Evolutionary conservation across 92 coral and sea anemone species (phyloP), one percentile per base, ranked within the genome.

Genomic region (Palythoa caribaeorum): DNA sequence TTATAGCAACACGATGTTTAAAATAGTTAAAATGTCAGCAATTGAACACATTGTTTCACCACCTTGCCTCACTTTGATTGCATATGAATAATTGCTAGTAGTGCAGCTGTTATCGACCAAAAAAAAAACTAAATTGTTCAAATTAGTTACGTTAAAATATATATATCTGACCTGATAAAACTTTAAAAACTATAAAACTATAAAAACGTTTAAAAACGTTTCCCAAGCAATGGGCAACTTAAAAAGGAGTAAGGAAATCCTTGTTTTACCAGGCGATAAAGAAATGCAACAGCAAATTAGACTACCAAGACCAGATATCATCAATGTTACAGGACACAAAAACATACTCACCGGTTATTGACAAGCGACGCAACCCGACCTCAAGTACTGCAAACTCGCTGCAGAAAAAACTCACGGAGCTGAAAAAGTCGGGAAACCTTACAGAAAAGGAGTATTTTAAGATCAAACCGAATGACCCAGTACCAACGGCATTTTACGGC

Each of bases 41-140:
- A 12, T 55, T 55, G 15, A 55, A 15, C 62, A 59, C n/a, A 59
- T 15, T 3, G 2, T 59, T 15, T 15, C 19, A 59, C 20, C 20
- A 59, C n/a, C 62, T 9, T 55, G 16, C n/a, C 20, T 55, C 62
- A 55, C 62, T 55, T 55, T 55, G 4, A 55, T 55, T 1, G 14
- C 62, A 62, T 62, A 17, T 62, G 69, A 21, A 15, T 2, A 62
- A 62, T 55, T 3, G 62, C 11, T 15, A 55, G 21, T 62, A 3
- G 48, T 71, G 2, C 48, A 36, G 76, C 76, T 88, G 92, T 70
- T 84, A 89, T 47, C 80, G 87, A 71, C 91, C 89, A 28, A 88
- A 74, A 86, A 90, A 85, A 68, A 36, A 17, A 52, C 78, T 48
- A 52, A 84, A 92, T 92, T 92, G 90, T 85, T 92, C 91, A 92